These are phyloP conservation scores for Myopa testacea DNA, from an alignment of 2,888 invertebrate species.

Conservation along the genomic window DNA sequence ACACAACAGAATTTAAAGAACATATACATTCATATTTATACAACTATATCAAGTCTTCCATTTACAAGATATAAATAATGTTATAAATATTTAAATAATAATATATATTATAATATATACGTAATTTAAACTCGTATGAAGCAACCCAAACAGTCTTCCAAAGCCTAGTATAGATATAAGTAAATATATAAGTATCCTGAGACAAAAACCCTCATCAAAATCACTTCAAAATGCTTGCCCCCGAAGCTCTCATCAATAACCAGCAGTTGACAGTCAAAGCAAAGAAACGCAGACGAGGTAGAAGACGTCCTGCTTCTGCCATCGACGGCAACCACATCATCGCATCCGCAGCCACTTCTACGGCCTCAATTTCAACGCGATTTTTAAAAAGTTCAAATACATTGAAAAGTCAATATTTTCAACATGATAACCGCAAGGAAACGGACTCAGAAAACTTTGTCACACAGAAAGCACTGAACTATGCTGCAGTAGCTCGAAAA, in stretches of 20 bases:
- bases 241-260: slow-evolving; percentile 50
- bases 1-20: background rate
- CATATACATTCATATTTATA: too few relatives aligned
- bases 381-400: slow-evolving; percentile 30
- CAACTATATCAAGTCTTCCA: slow-evolving; percentile 25
- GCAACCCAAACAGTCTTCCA: slow-evolving; percentile 40
- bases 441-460: slow-evolving; percentile 11
- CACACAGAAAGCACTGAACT: slow-evolving; percentile 49
- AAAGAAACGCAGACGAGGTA: slow-evolving; percentile 49
- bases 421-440: slow-evolving; percentile 63
- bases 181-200: slow-evolving; percentile 3
- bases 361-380: slow-evolving; percentile 19
- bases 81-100: background rate
- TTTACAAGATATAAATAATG: slow-evolving; percentile 2
- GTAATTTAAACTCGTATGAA: too few relatives aligned
- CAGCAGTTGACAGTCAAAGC: slow-evolving; percentile 31
- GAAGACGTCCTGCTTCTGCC: slow-evolving; percentile 45
- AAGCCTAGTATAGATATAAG: slow-evolving; percentile 29
- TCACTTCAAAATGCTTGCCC: slow-evolving; percentile 54
- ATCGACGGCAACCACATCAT: slow-evolving; percentile 49
- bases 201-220: slow-evolving; percentile 28
- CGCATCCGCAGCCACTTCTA: slow-evolving; percentile 45
- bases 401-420: slow-evolving; percentile 62
- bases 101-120: background rate
- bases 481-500: slow-evolving; percentile 63